Base-by-base conservation (phyloP, 2,113 vertebrate genomes). In the Lepus timidus region DNA sequence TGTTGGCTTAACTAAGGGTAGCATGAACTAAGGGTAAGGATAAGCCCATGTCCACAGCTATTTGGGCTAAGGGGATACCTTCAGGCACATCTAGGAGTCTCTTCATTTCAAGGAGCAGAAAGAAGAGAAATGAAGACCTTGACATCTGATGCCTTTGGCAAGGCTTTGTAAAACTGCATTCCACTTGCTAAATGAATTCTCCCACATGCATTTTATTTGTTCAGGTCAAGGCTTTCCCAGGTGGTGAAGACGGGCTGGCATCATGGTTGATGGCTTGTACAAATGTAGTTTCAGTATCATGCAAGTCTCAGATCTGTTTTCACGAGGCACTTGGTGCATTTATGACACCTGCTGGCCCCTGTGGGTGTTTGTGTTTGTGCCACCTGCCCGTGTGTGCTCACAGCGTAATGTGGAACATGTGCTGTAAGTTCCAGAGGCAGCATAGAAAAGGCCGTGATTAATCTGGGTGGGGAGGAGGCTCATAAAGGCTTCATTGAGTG, bases 161-260 rank as follows among this genome's bases (percentile, higher is more conserved):
- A 71, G 88, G 74, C 71, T 90, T 93, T 90, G 61, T 52, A 81
- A 76, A 76, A 73, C 23, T 58, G n/a, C 39, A 23, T 31, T 62
- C 36, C 52, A 0, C 65, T 49, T 49, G 44, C 62, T 81, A 64
- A 89, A 10, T 79, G 88, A 79, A 75, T 86, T 86, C 70, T 11
- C 11, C 20, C 61, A 19, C 2, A 1, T 52, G 17, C 2, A 16
- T 78, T 90, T 88, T 91, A 51, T 88, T 83, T 93, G 58, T 82
- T 90, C 25, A 36, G 62, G 71, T 51, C 61, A 76, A 58, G 17
- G 64, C 75, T 82, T 96, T 75, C 31, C 92, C 95, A 84, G 85
- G 27, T 74, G 49, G 49, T 16, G 4, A 8, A 65, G 85, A 25
- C 3, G 67, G 39, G 58, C 33, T 64, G 39, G 74, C n/a, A 31